These are phyloP conservation scores for Orthonyx spaldingii DNA, from an alignment of 2,113 vertebrate genomes.

Conservation along the genomic window DNA sequence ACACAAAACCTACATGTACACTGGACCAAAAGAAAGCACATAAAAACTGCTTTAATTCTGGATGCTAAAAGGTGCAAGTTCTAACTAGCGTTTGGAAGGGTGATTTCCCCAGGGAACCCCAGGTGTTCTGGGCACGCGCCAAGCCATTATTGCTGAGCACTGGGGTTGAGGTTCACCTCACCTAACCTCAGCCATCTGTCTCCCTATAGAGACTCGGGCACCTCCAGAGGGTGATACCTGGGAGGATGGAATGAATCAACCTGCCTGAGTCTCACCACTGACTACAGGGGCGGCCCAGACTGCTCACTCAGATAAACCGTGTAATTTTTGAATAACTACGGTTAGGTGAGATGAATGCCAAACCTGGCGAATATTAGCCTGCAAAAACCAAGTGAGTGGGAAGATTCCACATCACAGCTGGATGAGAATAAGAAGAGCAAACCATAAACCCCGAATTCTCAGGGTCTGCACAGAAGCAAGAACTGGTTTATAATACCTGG, in stretches of 20 bases:
- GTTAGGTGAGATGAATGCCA: slow-evolving; percentile 4
- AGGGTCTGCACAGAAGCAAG: background rate
- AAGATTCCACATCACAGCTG: slow-evolving; percentile 2
- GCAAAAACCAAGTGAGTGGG: background rate
- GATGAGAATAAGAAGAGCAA: background rate
- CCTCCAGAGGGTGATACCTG: slow-evolving; percentile 40
- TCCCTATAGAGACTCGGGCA: background rate
- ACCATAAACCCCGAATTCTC: slow-evolving; percentile 1
- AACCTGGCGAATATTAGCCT: background rate
- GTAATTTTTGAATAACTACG: background rate
- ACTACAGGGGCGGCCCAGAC: slow-evolving; percentile 14
- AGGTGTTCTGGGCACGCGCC: slow-evolving; percentile 41
- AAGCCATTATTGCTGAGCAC: slow-evolving; percentile 48
- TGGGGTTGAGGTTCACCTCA: slow-evolving; percentile 41
- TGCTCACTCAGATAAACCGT: background rate
- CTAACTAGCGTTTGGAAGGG: background rate
- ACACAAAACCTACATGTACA: background rate
- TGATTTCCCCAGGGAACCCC: slow-evolving; percentile 65
- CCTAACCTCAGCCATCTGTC: slow-evolving; percentile 58
- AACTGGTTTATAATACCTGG: background rate
- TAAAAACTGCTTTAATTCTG: slow-evolving; percentile 32
- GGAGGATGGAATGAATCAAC: slow-evolving; percentile 48
- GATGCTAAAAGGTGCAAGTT: slow-evolving; percentile 45
- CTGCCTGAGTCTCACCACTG: slow-evolving; percentile 15
- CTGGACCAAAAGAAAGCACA: background rate